Conservation (phyloP, 2,113 vertebrate species). For the Myodes glareolus region DNA sequence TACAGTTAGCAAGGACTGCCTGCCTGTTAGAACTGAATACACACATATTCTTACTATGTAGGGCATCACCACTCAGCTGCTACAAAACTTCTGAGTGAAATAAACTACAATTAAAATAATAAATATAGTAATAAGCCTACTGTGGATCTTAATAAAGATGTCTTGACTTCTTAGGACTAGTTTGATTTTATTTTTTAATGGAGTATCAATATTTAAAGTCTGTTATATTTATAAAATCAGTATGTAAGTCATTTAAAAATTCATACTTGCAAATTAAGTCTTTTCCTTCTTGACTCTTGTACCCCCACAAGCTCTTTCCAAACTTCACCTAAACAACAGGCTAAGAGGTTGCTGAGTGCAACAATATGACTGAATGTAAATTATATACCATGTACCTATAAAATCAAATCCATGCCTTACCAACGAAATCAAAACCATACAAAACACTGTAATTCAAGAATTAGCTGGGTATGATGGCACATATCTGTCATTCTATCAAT, state of each 20-base stretch:
- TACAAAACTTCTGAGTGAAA: background rate
- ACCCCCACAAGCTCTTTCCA: background rate
- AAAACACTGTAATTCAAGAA: background rate
- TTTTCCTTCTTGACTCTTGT: constrained; percentile 24
- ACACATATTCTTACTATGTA: background rate
- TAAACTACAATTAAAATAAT: background rate
- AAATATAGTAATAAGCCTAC: background rate
- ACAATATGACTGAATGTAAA: background rate
- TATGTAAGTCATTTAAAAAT: constrained; percentile 20
- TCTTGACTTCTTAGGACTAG: background rate
- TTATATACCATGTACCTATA: background rate
- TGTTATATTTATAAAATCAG: background rate
- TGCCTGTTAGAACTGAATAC: background rate
- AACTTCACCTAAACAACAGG: background rate
- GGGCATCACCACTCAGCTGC: background rate
- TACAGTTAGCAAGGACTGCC: background rate
- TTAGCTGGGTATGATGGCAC: background rate
- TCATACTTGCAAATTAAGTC: background rate
- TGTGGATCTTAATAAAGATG: background rate
- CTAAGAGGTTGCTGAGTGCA: background rate
- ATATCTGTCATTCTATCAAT: background rate
- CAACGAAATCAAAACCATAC: background rate
- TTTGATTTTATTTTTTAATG: background rate
- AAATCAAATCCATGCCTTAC: constrained; percentile 13
- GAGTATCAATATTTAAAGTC: constrained; percentile 34